phyloP scores from a whole-genome alignment of 2,888 invertebrate species.

The Molorchus minor region DNA sequence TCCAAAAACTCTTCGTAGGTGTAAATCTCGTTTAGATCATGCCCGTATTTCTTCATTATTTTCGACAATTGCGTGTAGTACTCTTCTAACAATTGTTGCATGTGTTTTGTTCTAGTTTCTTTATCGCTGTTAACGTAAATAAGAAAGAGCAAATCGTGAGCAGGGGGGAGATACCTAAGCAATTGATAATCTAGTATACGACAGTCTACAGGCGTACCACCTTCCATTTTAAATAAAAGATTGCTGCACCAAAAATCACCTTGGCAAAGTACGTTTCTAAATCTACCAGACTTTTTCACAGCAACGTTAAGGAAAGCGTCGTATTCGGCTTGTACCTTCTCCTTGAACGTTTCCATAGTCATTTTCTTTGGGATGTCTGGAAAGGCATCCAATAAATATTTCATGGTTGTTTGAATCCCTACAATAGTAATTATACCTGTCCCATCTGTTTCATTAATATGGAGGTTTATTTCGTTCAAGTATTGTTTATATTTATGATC shows the following conservation, averaged over 20 bases:
- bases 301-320: conserved; percentile 34
- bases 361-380: conserved; percentile 25
- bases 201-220: conserved; percentile 41
- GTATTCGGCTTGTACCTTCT: conserved; percentile 42
- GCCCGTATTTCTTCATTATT: conserved; percentile 35
- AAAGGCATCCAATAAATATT: conserved; percentile 29
- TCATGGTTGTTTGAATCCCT: not conserved
- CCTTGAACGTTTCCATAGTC: conserved; percentile 20
- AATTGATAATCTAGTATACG: conserved; percentile 56
- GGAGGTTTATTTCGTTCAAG: not conserved
- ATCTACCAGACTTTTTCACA: conserved; percentile 54
- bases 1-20: conserved; percentile 44
- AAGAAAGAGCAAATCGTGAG: conserved; percentile 67
- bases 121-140: conserved; percentile 42
- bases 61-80: conserved; percentile 43
- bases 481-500: conserved; percentile 46
- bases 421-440: not conserved
- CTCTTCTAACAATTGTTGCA: conserved; percentile 36
- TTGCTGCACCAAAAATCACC: conserved; percentile 55
- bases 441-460: not conserved
- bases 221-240: conserved; percentile 46
- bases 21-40: conserved; percentile 38
- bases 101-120: conserved; percentile 36
- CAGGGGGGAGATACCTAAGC: conserved; percentile 68
- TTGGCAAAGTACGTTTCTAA: conserved; percentile 56